These are phyloP conservation scores for Halcyon malimbica DNA, from an alignment of 2,113 vertebrate genomes.

Conservation along the genomic window DNA sequence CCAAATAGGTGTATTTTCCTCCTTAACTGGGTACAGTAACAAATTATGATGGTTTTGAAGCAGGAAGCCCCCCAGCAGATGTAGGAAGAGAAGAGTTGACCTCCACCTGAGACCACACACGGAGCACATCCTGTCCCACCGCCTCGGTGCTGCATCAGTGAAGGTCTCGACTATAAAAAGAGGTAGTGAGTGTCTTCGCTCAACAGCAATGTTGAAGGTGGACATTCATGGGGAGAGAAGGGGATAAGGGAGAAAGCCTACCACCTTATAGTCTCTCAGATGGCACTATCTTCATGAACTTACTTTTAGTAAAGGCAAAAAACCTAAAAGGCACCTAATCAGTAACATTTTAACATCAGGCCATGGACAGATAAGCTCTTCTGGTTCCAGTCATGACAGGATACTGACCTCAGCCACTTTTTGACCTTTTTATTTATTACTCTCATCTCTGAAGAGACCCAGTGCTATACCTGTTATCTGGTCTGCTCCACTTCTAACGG, in stretches of 20 bases:
- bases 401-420: neutral
- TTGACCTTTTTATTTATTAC: neutral
- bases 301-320: neutral
- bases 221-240: neutral
- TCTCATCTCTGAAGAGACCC: neutral
- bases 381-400: neutral
- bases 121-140: neutral
- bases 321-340: neutral
- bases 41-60: neutral
- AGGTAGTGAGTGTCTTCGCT: neutral
- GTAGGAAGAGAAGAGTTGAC: neutral
- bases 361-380: neutral
- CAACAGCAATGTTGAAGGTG: neutral
- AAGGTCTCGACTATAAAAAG: neutral
- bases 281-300: neutral
- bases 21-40: neutral
- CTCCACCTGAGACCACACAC: neutral
- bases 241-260: neutral
- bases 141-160: fast-evolving
- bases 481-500: neutral
- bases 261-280: neutral
- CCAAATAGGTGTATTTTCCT: neutral
- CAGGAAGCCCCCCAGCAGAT: neutral
- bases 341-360: neutral
- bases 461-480: neutral